Conservation (phyloP, 2,888 invertebrate species). For the Glaucopsyche alexis region DNA sequence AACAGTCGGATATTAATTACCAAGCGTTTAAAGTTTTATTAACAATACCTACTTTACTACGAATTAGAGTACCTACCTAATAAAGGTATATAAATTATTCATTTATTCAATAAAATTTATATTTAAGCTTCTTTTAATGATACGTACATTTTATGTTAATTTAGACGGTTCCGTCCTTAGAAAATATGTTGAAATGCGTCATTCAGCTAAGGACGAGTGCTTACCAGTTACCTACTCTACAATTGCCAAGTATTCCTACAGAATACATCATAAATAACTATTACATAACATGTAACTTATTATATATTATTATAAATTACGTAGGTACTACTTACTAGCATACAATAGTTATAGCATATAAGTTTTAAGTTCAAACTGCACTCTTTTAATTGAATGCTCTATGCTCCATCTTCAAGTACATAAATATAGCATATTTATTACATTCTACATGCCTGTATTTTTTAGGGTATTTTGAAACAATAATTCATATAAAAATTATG, state of each 20-base stretch:
- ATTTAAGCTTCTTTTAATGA: not conserved
- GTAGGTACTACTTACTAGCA: no score
- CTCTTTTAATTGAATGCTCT: not conserved
- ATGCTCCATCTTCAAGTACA: no score
- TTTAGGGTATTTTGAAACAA: no score
- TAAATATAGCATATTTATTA: no score
- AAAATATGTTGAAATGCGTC: conserved; percentile 6
- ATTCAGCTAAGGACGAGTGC: not conserved
- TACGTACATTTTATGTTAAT: not conserved
- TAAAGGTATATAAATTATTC: not conserved
- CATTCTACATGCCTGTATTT: no score
- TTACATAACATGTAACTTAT: not conserved
- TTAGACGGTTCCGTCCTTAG: not conserved
- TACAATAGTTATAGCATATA: no score
- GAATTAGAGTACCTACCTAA: not conserved
- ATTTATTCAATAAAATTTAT: conserved; percentile 3
- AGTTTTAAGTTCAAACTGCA: not conserved
- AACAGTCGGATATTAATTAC: no score
- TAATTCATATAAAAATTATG: no score
- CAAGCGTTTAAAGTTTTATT: not conserved
- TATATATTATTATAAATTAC: not conserved
- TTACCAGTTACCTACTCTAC: not conserved
- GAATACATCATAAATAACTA: not conserved
- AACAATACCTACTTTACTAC: not conserved
- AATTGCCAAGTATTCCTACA: not conserved